Conservation (phyloP, 1,140 invertebrate genomes). For the Heliconius hermathena region DNA sequence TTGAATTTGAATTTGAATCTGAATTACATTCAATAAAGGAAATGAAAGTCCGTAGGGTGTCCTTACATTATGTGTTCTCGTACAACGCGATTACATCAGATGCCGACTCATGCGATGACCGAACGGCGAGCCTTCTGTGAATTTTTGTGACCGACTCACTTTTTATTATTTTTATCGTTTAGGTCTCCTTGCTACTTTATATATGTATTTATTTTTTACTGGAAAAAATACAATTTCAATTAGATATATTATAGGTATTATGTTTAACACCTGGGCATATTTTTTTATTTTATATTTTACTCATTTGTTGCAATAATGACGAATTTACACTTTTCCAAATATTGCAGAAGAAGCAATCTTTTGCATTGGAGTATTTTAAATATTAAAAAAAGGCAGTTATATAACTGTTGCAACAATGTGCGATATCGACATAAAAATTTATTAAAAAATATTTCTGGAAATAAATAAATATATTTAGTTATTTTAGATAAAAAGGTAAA, state of each 20-base stretch:
- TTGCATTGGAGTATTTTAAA: no score
- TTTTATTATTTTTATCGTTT: neutral
- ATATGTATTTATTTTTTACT: neutral
- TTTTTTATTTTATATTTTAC: no score
- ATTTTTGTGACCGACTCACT: conserved; percentile 11
- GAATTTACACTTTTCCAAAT: no score
- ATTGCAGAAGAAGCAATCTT: no score
- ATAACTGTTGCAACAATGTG: no score
- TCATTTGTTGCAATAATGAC: no score
- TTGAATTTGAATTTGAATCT: no score
- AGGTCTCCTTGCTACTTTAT: neutral
- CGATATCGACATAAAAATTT: no score
- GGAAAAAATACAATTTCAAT: no score
- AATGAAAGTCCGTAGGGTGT: conserved; percentile 34
- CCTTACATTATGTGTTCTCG: conserved; percentile 24
- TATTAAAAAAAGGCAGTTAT: no score
- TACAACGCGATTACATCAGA: conserved; percentile 32
- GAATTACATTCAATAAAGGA: conserved; percentile 31
- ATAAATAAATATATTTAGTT: neutral
- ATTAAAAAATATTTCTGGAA: neutral
- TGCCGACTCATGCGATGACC: conserved; percentile 30
- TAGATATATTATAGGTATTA: no score
- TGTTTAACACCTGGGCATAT: no score
- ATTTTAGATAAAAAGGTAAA: neutral
- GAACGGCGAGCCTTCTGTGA: conserved; percentile 23